Conservation (phyloP, 1,140 invertebrate species). For the Bombus polaris region DNA sequence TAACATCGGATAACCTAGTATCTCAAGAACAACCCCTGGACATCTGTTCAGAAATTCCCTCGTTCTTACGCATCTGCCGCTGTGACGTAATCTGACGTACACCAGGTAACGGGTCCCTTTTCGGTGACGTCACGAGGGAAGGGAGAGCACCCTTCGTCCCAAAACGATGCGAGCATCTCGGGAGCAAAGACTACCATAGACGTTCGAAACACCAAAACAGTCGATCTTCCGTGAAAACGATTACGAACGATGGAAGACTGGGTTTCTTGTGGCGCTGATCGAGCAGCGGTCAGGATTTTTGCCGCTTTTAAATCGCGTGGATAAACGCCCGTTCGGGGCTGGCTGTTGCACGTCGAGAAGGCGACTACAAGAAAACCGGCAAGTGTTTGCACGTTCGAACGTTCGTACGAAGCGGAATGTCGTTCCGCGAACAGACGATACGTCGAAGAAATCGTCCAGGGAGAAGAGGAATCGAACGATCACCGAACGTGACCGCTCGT, state of each 20-base stretch:
- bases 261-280: neutral
- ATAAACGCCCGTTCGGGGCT: conserved; percentile 11
- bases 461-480: conserved; percentile 51
- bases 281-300: conserved; percentile 20
- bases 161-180: neutral
- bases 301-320: conserved; percentile 35
- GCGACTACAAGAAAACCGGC: conserved; percentile 27
- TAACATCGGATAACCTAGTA: neutral
- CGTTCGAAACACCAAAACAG: neutral
- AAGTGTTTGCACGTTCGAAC: conserved; percentile 55
- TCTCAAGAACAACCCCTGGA: neutral
- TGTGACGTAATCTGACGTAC: conserved; percentile 72
- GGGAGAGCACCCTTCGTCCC: conserved; percentile 11
- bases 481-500: conserved; percentile 37
- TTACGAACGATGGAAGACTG: neutral
- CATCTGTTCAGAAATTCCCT: conserved; percentile 31
- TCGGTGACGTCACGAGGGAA: conserved; percentile 62
- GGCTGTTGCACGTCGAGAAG: neutral
- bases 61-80: conserved; percentile 56
- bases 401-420: conserved; percentile 60
- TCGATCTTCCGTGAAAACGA: conserved; percentile 33
- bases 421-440: conserved; percentile 47
- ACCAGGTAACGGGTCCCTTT: conserved; percentile 71
- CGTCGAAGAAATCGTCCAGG: conserved; percentile 45
- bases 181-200: neutral